Evolutionary conservation across 2,113 vertebrate genomes (phyloP).

Genomic region (Phyllostomus discolor): DNA sequence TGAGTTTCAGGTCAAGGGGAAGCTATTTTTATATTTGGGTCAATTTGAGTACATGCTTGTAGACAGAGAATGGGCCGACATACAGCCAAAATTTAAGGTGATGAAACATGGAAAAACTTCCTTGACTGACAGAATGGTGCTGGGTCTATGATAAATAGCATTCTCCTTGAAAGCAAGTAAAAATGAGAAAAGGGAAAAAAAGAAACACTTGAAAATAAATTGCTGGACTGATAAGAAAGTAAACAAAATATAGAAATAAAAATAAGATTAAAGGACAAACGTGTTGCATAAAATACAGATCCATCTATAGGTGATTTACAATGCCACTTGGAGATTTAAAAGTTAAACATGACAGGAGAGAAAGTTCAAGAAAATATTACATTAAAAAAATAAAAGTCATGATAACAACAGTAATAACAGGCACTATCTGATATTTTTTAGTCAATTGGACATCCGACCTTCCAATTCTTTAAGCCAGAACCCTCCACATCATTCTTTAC

Average conservation of each 20-base stretch:
- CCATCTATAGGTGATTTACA: background rate
- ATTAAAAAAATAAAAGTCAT: background rate
- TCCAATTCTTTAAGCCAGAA: background rate
- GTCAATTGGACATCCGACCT: background rate
- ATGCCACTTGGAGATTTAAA: background rate
- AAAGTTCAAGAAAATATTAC: background rate
- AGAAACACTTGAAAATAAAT: constrained; percentile 4
- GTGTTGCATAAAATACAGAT: background rate
- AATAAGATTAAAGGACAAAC: background rate
- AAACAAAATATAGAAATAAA: background rate
- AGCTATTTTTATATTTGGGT: background rate
- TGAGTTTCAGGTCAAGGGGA: background rate
- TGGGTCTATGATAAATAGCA: background rate
- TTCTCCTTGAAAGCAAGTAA: background rate
- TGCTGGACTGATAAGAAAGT: background rate
- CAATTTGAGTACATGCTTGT: background rate
- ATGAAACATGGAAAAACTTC: background rate
- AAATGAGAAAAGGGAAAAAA: background rate
- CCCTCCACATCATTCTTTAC: background rate
- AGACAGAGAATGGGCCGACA: background rate
- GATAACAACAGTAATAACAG: background rate
- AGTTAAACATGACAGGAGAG: background rate
- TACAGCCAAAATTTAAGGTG: background rate
- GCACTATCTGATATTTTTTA: background rate
- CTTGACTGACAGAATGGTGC: background rate